These are phyloP conservation scores for Drosophila mimica DNA, from an alignment of 2,888 invertebrate species.

Conservation along the genomic window DNA sequence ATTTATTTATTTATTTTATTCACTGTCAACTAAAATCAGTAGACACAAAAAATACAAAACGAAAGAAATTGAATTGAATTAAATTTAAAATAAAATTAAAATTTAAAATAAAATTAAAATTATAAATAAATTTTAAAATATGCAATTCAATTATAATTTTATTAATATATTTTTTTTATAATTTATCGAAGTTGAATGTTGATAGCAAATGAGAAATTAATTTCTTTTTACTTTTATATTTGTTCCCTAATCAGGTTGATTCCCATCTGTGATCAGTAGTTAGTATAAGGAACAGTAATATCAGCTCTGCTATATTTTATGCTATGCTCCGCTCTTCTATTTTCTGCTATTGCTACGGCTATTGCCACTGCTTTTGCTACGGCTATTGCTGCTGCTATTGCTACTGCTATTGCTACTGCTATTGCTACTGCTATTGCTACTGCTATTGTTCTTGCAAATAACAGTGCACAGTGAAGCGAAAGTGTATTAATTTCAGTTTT, in stretches of 20 bases:
- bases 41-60: no score
- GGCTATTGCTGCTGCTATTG: no score
- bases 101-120: no score
- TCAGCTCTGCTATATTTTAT: neutral
- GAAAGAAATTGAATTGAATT: no score
- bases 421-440: neutral
- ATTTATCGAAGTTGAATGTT: neutral
- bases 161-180: neutral
- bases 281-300: neutral
- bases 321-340: no score
- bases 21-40: no score
- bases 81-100: no score
- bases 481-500: neutral
- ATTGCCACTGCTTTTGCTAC: no score
- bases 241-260: neutral
- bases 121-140: neutral
- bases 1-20: no score
- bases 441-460: neutral
- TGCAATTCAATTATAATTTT: neutral
- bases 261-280: neutral
- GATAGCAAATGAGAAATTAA: neutral
- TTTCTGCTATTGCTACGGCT: no score
- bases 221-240: neutral
- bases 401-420: no score
- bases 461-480: neutral